Evolutionary conservation across 1,140 invertebrate genomes (phyloP), one percentile per base, ranked within the genome.

Genomic region (Ephestia elutella): DNA sequence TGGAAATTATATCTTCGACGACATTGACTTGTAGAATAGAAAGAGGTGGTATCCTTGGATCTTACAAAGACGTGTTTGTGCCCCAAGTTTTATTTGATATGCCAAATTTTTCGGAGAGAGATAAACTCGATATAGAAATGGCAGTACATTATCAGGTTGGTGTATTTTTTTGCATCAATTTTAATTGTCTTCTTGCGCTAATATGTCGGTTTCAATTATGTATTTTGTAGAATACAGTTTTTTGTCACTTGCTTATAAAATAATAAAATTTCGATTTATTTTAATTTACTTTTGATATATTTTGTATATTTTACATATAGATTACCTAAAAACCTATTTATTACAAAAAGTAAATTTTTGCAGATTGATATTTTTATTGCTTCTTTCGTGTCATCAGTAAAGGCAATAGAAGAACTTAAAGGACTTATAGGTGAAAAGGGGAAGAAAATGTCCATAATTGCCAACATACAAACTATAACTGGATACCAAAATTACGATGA

Each of bases 21-120:
- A 89, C 90, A 0, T 64, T 91, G 3, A 89, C 87, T 4, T 91
- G 90, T 57, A 88, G 89, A 50, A 86, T 91, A 13, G 84, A 89
- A 60, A 81, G 83, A 65, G 89, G 88, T 13, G 90, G 90, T 5
- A 65, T 71, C n/a, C 64, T 91, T 0, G 78, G 86, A 1, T 87
- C 85, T 5, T 75, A 77, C 32, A 86, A 86, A 54, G 83, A 89
- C 58, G 94, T 96, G 2, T 96, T 95, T 77, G 88, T 97, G 25
- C 95, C 95, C 10, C 94, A 94, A 44, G 92, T 93, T 5, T 89
- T 92, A 18, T 92, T 96, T 2, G 93, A 96, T 77, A 89, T 96
- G 69, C 95, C 95, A 0, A 93, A 93, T 56, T 94, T 95, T 10
- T 94, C 94, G 0, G 93, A 95, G 59, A 94, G 94, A 79, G 95